A percentile compares a stretch with the other conserved stretches of the same genome.
Evolutionary conservation across 35 echinoderm and acorn worm genomes (phyloP).

Genomic region (Ophiothrix spiculata): DNA sequence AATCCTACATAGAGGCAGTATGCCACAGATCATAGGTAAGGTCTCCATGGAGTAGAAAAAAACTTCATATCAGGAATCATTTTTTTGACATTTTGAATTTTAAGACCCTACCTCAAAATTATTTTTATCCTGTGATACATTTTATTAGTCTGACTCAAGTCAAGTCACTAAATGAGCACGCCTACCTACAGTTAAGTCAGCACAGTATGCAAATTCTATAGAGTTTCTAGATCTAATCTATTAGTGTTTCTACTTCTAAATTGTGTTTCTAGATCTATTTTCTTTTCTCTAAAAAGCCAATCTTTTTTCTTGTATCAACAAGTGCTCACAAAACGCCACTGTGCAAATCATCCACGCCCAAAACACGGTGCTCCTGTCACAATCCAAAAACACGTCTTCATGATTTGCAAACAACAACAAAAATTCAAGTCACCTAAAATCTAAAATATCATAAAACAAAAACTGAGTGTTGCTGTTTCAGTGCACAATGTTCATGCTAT

Average conservation of each 20-base stretch:
- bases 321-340: not conserved
- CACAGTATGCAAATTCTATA: too few species aligned
- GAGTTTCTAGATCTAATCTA: not conserved
- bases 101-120: too few species aligned
- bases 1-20: too few species aligned
- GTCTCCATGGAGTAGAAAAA: too few species aligned
- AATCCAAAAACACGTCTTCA: not conserved
- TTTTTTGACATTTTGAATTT: too few species aligned
- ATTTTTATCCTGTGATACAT: too few species aligned
- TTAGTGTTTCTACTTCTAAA: not conserved
- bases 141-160: too few species aligned
- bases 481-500: not conserved
- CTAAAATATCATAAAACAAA: not conserved
- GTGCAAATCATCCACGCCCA: not conserved
- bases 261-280: not conserved
- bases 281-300: not conserved
- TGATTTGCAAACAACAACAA: not conserved
- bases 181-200: too few species aligned
- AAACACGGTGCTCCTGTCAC: not conserved
- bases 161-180: too few species aligned
- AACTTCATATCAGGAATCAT: too few species aligned
- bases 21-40: too few species aligned
- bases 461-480: not conserved
- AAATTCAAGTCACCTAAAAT: constrained; percentile 2
- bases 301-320: not conserved